Base-by-base conservation (phyloP, 2,797 vertebrate species). In the Molothrus aeneus region DNA sequence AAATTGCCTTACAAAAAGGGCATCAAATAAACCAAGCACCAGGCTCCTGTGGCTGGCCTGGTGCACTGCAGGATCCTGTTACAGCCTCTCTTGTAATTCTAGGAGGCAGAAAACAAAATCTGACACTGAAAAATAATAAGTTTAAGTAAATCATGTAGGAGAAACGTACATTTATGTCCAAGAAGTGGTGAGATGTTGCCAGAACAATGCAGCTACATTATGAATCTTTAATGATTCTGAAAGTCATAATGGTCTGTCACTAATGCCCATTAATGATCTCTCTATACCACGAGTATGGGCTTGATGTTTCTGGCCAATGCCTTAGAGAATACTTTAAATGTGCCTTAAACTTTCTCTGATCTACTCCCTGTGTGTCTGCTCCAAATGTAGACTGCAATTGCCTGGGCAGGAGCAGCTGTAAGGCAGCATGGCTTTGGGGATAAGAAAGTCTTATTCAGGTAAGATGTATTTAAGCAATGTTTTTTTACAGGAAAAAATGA, bases 241-340 rank as follows among this genome's bases (percentile, higher is more conserved):
- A 98, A 99, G 98, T 98, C 99, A 98, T 99, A 99, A 99, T 99
- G 98, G 99, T 97, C 98, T 98, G 98, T 99, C 98, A 98, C 98
- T 99, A 99, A 99, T 99, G 99, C 98, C 99, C 99, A 98, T 98
- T 99, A 99, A 99, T 98, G 99, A 99, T 99, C 98, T 98, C 98
- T 98, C 97, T 98, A 98, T 98, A 98, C 98, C 98, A 89, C 98
- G 98, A 98, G 98, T 98, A 98, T 98, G 98, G 98, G 98, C 98
- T 99, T 98, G 98, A 98, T 98, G 98, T 95, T 98, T 98, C 98
- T 98, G 98, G 95, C 98, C 97, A 96, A 95, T 98, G 98, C 98
- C 98, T 98, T 98, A 97, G 98, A 99, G 98, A 99, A 98, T 98
- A 98, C 98, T 98, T 98, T 98, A 98, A 98, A 98, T 98, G 98